Base-by-base conservation (phyloP, 2,888 invertebrate genomes). In the Acronicta leporina region DNA sequence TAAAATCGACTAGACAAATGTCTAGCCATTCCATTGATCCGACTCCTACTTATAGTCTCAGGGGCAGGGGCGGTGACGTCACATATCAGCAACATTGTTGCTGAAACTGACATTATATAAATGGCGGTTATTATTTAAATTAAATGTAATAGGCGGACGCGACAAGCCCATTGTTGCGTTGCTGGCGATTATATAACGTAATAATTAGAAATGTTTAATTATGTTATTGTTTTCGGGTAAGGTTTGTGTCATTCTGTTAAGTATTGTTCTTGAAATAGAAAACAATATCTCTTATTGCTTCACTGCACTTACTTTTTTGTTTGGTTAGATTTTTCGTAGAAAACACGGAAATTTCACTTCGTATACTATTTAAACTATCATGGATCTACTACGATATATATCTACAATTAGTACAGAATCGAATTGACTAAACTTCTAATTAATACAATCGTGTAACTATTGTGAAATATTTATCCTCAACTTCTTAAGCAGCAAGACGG, bases 11-110 rank as follows among this genome's bases (percentile, higher is more conserved):
- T 56, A 64, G 71, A 69, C 71, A 42, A 47, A 42, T 55, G 71
- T 74, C 68, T 60, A 47, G 74, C 51, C 64, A 20, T 44, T 25
- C 52, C 30, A 64, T 69, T 64, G 74, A 64, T 69, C 69, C 49
- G 53, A 14, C 49, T 68, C 55, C 52, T 53, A 15, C 50, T 44
- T 33, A 43, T 38, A 33, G 44, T 50, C 50, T 53, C 38, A 51
- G 43, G 57, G 60, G 59, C 53, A 33, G 57, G 38, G 51, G 55
- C 15, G 51, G 38, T 65, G 71, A 70, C 60, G 71, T 56, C 60
- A 56, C 49, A 16, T 41, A 38, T 45, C 57, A 51, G 43, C 48
- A 42, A 54, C 50, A 53, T 42, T 16, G 27, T 40, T 35, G 44
- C 43, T 44, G 35, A 50, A 53, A 41, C 43, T 44, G 15, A 20